phyloP scores from a whole-genome alignment of 2,797 vertebrate species.

The Lepus oiostolus region DNA sequence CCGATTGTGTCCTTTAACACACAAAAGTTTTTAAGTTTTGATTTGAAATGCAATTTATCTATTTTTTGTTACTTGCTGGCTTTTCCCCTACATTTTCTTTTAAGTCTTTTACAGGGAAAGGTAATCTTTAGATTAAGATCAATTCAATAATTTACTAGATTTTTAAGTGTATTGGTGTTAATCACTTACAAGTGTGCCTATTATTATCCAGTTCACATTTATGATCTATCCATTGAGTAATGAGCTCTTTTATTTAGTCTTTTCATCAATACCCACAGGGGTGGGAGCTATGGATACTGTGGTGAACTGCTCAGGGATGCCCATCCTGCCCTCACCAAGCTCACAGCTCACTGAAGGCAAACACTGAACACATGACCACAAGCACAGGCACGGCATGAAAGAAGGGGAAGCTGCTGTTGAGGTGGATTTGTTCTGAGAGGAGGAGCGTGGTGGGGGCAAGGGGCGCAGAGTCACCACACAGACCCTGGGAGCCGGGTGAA shows the following conservation, averaged over 20 bases:
- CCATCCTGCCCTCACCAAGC: background rate
- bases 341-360: background rate
- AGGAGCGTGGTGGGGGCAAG: no score
- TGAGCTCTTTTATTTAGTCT: background rate
- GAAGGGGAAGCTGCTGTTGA: background rate
- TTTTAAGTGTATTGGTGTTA: background rate
- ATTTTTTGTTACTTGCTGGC: no score
- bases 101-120: no score
- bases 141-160: background rate
- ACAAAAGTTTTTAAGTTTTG: no score
- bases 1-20: no score
- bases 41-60: no score
- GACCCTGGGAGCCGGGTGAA: no score
- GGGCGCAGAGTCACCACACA: no score
- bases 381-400: background rate
- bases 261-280: background rate
- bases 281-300: background rate
- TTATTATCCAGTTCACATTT: background rate
- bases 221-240: background rate
- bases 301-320: conserved; percentile 6
- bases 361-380: background rate
- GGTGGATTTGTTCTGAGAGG: no score
- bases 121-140: background rate
- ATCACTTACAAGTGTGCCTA: background rate
- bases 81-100: no score